These are phyloP conservation scores for Limnephilus marmoratus DNA, from an alignment of 2,888 invertebrate species.

Conservation along the genomic window DNA sequence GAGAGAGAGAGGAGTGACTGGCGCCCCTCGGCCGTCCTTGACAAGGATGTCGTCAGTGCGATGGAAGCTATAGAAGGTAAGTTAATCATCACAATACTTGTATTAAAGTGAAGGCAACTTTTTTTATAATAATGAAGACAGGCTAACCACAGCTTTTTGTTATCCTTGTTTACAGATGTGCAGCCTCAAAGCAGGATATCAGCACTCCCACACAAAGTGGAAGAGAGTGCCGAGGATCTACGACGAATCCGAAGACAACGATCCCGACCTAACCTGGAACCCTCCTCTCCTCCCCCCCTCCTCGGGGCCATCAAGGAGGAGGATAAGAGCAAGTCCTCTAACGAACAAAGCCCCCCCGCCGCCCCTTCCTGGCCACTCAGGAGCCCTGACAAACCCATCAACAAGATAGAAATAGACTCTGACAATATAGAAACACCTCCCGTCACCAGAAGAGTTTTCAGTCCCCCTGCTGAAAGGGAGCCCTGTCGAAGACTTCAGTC, in stretches of 20 bases:
- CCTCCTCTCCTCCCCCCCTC: constrained; percentile 71
- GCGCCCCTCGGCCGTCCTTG: constrained; percentile 87
- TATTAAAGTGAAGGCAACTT: neutral
- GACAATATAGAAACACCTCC: constrained; percentile 95
- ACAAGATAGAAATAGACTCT: constrained; percentile 86
- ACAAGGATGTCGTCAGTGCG: constrained; percentile 89
- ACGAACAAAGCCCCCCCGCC: constrained; percentile 12
- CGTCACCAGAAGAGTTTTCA: constrained; percentile 83
- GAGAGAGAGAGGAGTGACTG: constrained; percentile 78
- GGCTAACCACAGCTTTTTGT: constrained; percentile 37
- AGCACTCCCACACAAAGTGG: constrained; percentile 87
- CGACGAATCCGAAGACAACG: constrained; percentile 79
- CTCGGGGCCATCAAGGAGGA: constrained; percentile 81
- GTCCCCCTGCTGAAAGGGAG: constrained; percentile 80
- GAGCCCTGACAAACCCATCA: constrained; percentile 75
- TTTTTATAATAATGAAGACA: neutral
- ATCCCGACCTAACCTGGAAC: constrained; percentile 71
- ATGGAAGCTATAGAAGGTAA: constrained; percentile 92
- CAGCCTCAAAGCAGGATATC: constrained; percentile 86
- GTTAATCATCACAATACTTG: neutral
- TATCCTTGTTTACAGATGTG: constrained; percentile 76
- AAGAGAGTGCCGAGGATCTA: constrained; percentile 82
- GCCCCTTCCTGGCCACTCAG: constrained; percentile 9
- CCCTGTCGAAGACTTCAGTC: constrained; percentile 78
- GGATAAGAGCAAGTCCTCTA: constrained; percentile 71